Evolutionary conservation across 2,113 vertebrate genomes (phyloP).

Genomic region (Passer montanus): DNA sequence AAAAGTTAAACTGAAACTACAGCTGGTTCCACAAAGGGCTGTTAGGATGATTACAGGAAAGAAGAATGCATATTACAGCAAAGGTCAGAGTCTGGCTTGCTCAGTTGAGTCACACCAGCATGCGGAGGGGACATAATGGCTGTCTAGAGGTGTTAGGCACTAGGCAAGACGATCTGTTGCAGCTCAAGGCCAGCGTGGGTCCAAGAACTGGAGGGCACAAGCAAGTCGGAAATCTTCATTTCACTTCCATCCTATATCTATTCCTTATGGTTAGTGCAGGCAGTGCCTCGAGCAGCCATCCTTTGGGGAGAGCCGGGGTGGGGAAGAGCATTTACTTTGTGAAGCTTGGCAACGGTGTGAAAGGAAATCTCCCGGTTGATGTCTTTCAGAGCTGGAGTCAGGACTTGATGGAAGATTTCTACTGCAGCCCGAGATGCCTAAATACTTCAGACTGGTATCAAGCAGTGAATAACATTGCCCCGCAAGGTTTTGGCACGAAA

Average conservation of each 20-base stretch:
- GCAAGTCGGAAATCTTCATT: background rate
- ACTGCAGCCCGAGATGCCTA: slow-evolving; percentile 66
- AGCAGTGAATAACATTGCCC: slow-evolving; percentile 64
- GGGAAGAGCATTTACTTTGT: slow-evolving; percentile 49
- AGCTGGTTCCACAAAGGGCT: background rate
- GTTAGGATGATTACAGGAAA: slow-evolving; percentile 44
- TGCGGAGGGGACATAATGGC: background rate
- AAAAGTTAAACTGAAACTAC: slow-evolving; percentile 24
- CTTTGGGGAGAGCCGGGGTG: background rate
- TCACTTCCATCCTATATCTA: slow-evolving; percentile 4
- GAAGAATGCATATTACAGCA: background rate
- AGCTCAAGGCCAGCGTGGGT: background rate
- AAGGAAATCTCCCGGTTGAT: slow-evolving; percentile 61
- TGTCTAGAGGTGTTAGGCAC: slow-evolving; percentile 6
- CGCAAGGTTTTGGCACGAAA: slow-evolving; percentile 61
- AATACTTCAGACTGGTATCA: slow-evolving; percentile 67
- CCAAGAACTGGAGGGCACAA: background rate
- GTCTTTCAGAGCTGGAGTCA: slow-evolving; percentile 56
- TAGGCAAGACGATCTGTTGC: background rate
- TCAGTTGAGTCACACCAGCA: background rate
- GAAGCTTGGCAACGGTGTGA: slow-evolving; percentile 60
- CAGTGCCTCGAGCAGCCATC: background rate
- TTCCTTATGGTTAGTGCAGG: slow-evolving; percentile 35
- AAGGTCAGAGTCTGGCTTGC: background rate
- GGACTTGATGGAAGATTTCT: slow-evolving; percentile 53